Evolutionary conservation across 2,797 vertebrate genomes (phyloP), one percentile per base, ranked within the genome.

Genomic region (Huso huso): DNA sequence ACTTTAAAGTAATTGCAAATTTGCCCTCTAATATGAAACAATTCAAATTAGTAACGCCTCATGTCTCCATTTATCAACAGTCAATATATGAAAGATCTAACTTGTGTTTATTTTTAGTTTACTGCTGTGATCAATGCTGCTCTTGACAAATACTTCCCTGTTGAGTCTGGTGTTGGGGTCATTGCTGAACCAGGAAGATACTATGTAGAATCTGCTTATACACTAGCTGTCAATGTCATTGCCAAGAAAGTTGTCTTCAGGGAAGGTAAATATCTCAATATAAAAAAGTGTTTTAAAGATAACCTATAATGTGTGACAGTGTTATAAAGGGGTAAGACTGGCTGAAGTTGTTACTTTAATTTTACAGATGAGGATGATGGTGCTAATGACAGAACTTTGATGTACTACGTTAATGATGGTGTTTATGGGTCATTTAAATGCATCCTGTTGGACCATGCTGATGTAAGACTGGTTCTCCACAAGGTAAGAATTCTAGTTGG

Each of bases 361-460:
- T 37, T 37, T 37, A 2, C 75, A 97, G 96, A 97, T 73, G 96
- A 98, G 73, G 90, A 91, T 12, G 94, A 98, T 49, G 88, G 86
- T 68, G 64, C 82, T 61, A 90, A 66, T 65, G 94, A 97, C 68
- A 87, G 83, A 74, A 97, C 94, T 9, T 83, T 97, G 12, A 99
- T 99, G 96, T 99, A 98, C 70, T 99, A 99, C 0, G 94, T 99
- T 67, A 99, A 99, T 0, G 97, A 99, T 62, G 96, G 96, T 0
- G 95, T 99, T 6, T 99, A 98, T 11, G 97, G 97, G 0, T 99
- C 97, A 0, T 99, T 99, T 77, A 98, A 98, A 76, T 98, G 94
- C 79, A 95, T 99, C 71, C 80, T 98, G 6, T 98, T 90, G 58
- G 96, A 97, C 74, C 95, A 98, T 0, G 97, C 96, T 0, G 92